Conservation (phyloP, 2,888 invertebrate species). For the Aphidoletes aphidimyza region DNA sequence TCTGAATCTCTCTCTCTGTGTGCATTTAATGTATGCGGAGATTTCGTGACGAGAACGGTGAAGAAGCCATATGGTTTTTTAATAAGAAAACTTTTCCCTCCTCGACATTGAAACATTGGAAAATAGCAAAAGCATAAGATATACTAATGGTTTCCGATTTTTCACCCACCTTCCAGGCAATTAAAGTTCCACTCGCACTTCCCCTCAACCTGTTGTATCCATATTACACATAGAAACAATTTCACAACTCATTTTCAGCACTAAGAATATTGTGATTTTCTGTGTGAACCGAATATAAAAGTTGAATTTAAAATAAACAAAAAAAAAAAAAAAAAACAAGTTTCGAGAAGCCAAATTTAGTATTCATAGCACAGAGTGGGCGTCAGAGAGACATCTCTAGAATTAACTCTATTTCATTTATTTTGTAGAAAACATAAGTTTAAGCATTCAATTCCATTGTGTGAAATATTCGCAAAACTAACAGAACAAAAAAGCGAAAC, state of each 20-base stretch:
- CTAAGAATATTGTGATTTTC: too few species aligned
- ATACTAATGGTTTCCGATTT: not conserved
- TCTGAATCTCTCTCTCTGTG: too few species aligned
- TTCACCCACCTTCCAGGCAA: not conserved
- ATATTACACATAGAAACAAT: not conserved
- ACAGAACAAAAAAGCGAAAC: not conserved
- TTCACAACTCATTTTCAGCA: too few species aligned
- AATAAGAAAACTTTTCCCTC: slow-evolving; percentile 28
- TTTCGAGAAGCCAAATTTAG: not conserved
- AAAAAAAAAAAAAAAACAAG: not conserved
- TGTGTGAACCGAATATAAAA: too few species aligned
- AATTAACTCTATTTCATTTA: not conserved
- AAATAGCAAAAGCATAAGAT: not conserved
- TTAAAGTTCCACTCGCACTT: not conserved
- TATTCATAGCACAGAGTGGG: not conserved
- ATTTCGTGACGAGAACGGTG: too few species aligned
- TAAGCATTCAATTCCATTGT: not conserved
- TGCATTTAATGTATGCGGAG: too few species aligned
- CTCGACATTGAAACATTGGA: not conserved
- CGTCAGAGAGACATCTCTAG: not conserved
- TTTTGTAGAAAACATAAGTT: not conserved
- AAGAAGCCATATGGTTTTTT: not conserved
- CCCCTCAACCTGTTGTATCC: too few species aligned
- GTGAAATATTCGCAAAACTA: not conserved
- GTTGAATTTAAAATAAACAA: not conserved